These are phyloP conservation scores for Crotalus tigris DNA, from an alignment of 2,113 vertebrate species.

Conservation along the genomic window DNA sequence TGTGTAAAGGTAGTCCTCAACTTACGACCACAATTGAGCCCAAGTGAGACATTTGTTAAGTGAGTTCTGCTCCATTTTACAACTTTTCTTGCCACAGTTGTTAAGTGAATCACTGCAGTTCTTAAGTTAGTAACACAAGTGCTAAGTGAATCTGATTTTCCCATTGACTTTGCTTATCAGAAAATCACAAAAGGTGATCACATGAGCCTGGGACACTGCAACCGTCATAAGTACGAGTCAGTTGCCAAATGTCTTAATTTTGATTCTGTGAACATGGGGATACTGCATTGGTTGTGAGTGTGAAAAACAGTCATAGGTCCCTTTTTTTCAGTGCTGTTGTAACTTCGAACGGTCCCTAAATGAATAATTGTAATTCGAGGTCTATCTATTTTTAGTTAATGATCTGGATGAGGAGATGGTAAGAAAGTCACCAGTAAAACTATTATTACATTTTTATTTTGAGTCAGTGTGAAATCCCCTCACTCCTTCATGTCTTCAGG, in stretches of 20 bases:
- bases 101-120: not conserved
- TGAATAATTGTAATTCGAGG: not conserved
- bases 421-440: not conserved
- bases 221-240: not conserved
- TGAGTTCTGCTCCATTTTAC: not conserved
- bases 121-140: not conserved
- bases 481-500: not conserved
- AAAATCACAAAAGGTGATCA: not conserved
- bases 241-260: not conserved
- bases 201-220: not conserved
- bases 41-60: not conserved
- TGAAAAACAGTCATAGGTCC: not conserved
- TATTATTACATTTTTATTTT: constrained; percentile 2
- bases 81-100: not conserved
- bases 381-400: not conserved
- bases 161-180: not conserved
- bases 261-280: not conserved
- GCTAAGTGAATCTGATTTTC: not conserved
- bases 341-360: not conserved
- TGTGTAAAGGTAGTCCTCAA: not conserved
- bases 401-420: not conserved
- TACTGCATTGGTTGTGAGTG: not conserved
- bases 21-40: not conserved
- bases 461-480: not conserved
- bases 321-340: not conserved